Evolutionary conservation across 2,797 vertebrate genomes (phyloP).

Genomic region (Momotus momota): DNA sequence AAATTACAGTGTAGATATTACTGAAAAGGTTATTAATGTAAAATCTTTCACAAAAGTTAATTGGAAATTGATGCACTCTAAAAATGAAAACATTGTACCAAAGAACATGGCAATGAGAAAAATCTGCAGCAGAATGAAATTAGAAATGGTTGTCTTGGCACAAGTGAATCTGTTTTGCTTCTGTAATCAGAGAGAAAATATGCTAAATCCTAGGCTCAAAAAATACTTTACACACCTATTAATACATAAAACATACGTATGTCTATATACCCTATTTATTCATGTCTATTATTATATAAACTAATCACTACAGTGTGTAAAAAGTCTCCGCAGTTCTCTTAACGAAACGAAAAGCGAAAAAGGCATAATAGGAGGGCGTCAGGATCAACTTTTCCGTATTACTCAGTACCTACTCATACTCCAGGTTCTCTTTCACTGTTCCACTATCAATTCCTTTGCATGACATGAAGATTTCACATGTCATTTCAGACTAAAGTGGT

Average conservation of each 20-base stretch:
- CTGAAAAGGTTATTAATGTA: neutral
- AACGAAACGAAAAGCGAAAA: neutral
- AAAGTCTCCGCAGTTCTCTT: neutral
- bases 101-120: neutral
- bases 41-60: neutral
- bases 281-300: neutral
- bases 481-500: neutral
- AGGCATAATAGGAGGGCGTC: fast-evolving
- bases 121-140: neutral
- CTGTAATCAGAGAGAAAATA: neutral
- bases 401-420: neutral
- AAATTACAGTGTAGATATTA: neutral
- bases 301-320: neutral
- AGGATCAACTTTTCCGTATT: neutral
- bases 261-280: neutral
- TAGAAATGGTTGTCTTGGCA: neutral
- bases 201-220: neutral
- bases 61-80: neutral
- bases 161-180: neutral
- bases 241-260: neutral
- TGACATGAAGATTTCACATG: neutral
- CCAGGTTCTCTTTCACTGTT: neutral
- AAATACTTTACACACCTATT: neutral
- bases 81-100: neutral
- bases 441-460: neutral